phyloP scores from a whole-genome alignment of 2,113 vertebrate species.

The Strix aluco region DNA sequence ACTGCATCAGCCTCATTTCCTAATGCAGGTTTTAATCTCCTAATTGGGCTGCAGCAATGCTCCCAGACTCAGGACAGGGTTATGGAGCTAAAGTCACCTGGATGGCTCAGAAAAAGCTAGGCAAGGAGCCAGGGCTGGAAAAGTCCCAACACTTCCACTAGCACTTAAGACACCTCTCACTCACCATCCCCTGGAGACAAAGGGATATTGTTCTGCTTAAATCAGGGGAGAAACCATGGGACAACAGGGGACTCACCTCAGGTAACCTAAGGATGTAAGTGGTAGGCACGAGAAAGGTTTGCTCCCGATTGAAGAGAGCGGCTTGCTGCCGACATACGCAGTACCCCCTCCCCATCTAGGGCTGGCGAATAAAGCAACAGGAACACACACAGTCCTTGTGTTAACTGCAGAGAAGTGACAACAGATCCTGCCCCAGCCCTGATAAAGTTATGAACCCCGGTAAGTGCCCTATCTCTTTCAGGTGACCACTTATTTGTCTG shows the following conservation, averaged over 20 bases:
- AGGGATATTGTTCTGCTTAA: not conserved
- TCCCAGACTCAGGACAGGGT: not conserved
- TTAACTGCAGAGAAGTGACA: not conserved
- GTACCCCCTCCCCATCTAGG: not conserved
- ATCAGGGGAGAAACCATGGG: not conserved
- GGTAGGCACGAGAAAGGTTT: not conserved
- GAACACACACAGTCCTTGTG: not conserved
- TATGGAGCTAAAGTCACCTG: not conserved
- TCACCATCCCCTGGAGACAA: not conserved
- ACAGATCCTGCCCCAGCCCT: not conserved
- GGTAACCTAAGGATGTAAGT: fast-evolving
- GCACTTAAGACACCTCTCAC: not conserved
- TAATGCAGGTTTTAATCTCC: not conserved
- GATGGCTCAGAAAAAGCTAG: not conserved
- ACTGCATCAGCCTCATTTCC: not conserved
- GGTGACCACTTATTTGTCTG: too few relatives aligned
- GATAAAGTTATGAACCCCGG: too few relatives aligned
- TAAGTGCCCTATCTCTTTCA: not conserved
- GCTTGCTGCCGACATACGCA: fast-evolving
- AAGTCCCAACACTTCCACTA: not conserved
- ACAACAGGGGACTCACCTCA: not conserved
- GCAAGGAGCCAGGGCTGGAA: not conserved
- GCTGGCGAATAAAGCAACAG: not conserved
- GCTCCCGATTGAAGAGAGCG: not conserved
- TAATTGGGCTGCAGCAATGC: not conserved